Base-by-base conservation (phyloP, 2,113 vertebrate species). In the Corynorhinus townsendii region DNA sequence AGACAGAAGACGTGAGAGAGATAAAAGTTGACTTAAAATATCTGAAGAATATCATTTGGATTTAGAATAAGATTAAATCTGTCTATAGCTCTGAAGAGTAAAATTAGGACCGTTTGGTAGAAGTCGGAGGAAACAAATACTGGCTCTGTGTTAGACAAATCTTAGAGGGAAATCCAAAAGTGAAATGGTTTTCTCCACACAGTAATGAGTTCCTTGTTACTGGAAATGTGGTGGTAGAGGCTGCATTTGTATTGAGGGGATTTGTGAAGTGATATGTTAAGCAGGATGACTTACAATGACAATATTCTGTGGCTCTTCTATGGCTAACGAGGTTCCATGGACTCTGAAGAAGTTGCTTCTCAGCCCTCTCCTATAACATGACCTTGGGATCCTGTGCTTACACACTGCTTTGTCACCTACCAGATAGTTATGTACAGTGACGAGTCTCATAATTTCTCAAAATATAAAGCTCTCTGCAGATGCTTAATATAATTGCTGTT, bases 191-290 rank as follows among this genome's bases (percentile, higher is more conserved):
- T 91, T 95, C 87, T 94, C 75, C 54, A 38, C 43, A 68, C 62
- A 92, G 43, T 69, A 85, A 92, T 93, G 90, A 88, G 35, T 47
- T 89, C 40, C 56, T 85, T 82, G 30, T 90, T 93, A 81, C 68
- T 87, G 35, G 86, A 91, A 90, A 89, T 92, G 62, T 16, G 26
- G 79, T 83, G 43, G 89, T 72, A 71, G 80, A 92, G 49, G 75
- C 64, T 95, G 26, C 17, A 33, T 35, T 85, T 79, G 85, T 80
- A 80, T 80, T 90, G 40, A 92, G 89, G 75, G 54, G 49, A 86
- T 86, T 90, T 97, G 82, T 88, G 47, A 90, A 88, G 49, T 86
- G 82, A 73, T 54, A 12, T 85, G 64, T 71, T 89, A 88, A 69
- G 38, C 83, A 75, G 43, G 28, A 69, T 95, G 71, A 71, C 43